Percentiles rank a stretch among this genome's conserved stretches.
Evolutionary conservation across 2,797 vertebrate genomes (phyloP).

Genomic region (Pipistrellus nathusii): DNA sequence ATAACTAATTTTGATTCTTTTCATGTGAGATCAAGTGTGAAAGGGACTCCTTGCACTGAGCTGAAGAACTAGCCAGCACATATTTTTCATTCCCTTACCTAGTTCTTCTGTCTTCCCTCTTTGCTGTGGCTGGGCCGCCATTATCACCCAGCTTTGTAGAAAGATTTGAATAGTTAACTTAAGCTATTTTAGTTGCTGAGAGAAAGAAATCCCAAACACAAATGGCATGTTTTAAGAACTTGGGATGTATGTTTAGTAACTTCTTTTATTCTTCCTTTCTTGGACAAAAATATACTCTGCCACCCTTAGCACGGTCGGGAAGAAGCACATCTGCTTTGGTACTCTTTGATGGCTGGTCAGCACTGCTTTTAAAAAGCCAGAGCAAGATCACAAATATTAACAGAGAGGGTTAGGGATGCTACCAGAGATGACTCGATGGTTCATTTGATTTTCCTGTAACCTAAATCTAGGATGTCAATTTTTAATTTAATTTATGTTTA

Average conservation of each 20-base stretch:
- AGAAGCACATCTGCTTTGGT: not conserved
- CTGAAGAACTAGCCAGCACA: not conserved
- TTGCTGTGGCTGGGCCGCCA: not conserved
- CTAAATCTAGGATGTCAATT: conserved; percentile 1
- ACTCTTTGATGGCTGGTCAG: not conserved
- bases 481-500: conserved; percentile 36
- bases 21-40: not conserved
- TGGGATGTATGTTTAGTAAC: not conserved
- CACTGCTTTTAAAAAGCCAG: conserved; percentile 32
- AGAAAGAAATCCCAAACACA: conserved; percentile 25
- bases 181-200: not conserved
- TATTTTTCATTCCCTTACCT: not conserved
- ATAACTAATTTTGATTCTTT: conserved; percentile 13
- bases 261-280: conserved; percentile 23
- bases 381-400: conserved; percentile 21
- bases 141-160: not conserved
- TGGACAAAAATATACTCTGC: not conserved
- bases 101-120: not conserved
- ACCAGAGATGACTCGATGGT: not conserved
- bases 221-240: not conserved
- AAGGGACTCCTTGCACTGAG: not conserved
- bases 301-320: not conserved
- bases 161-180: conserved; percentile 13
- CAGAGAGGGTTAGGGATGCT: not conserved
- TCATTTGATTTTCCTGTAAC: conserved; percentile 4